Percentiles rank a stretch among this genome's conserved stretches.
Evolutionary conservation across 2,888 invertebrate genomes (phyloP).

Genomic region (Eucera pruinosa): DNA sequence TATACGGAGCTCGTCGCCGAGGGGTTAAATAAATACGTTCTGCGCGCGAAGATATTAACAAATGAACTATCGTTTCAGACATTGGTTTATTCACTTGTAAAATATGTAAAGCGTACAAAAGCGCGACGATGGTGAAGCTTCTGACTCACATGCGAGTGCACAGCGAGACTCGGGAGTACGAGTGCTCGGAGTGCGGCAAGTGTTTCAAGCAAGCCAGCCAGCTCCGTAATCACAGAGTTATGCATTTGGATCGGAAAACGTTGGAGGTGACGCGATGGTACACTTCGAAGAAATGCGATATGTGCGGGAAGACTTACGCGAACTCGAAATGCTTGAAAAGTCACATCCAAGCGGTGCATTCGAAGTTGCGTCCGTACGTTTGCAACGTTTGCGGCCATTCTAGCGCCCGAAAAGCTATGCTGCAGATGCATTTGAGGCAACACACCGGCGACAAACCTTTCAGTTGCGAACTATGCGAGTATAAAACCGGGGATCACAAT

Average conservation of each 20-base stretch:
- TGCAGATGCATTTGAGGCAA: slow-evolving; percentile 90
- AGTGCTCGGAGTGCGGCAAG: slow-evolving; percentile 86
- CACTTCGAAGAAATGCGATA: slow-evolving; percentile 88
- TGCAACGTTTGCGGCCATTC: slow-evolving; percentile 91
- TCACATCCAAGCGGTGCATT: slow-evolving; percentile 90
- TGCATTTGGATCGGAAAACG: slow-evolving; percentile 84
- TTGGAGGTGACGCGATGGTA: slow-evolving; percentile 85
- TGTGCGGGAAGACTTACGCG: slow-evolving; percentile 89
- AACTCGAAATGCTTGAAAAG: slow-evolving; percentile 89
- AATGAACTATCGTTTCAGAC: slow-evolving; percentile 77
- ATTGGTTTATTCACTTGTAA: slow-evolving; percentile 87
- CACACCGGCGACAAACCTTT: slow-evolving; percentile 93
- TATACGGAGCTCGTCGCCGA: too few relatives aligned
- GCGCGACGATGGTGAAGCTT: slow-evolving; percentile 86
- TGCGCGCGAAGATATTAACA: too few relatives aligned
- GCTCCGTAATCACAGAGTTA: slow-evolving; percentile 87
- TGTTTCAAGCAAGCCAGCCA: slow-evolving; percentile 88
- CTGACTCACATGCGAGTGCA: slow-evolving; percentile 88
- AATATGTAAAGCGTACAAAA: slow-evolving; percentile 86
- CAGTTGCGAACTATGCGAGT: slow-evolving; percentile 89
- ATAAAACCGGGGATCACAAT: slow-evolving; percentile 91
- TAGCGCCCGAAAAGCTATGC: slow-evolving; percentile 89
- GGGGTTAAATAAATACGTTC: too few relatives aligned
- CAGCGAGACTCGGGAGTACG: slow-evolving; percentile 85
- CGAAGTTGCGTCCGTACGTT: slow-evolving; percentile 89